Conservation (phyloP, 1,140 invertebrate species). For the Papilio xuthus region DNA sequence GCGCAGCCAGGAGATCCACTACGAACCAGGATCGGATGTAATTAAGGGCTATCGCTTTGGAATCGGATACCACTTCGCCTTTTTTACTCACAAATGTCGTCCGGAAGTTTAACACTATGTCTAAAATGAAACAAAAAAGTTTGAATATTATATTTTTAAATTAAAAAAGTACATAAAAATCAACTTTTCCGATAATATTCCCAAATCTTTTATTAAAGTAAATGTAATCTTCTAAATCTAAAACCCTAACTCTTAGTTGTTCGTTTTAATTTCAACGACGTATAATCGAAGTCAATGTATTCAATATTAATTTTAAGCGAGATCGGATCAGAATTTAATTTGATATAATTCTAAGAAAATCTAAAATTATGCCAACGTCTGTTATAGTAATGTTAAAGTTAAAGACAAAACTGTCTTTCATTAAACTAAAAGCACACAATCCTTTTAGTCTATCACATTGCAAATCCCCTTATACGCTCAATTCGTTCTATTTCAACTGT, state of each 20-base stretch:
- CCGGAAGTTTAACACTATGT: constrained; percentile 98
- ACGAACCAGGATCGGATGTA: constrained; percentile 98
- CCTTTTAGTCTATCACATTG: constrained; percentile 2
- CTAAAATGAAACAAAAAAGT: constrained; percentile 80
- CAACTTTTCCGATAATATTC: not conserved
- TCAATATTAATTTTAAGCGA: not conserved
- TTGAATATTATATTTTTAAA: no score
- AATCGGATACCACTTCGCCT: constrained; percentile 98
- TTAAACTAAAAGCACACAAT: constrained; percentile 15
- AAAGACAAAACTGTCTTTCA: constrained; percentile 8
- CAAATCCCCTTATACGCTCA: not conserved
- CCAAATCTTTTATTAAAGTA: not conserved
- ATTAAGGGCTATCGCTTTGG: constrained; percentile 92
- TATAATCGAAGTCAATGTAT: not conserved
- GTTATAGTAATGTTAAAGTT: not conserved
- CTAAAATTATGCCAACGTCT: not conserved
- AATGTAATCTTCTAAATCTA: not conserved
- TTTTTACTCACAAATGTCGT: constrained; percentile 99
- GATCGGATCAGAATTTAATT: not conserved
- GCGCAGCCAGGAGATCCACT: constrained; percentile 95
- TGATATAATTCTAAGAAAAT: not conserved
- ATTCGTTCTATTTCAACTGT: constrained; percentile 5
- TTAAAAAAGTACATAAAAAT: no score
- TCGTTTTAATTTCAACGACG: not conserved
- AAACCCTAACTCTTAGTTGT: no score